Evolutionary conservation across 2,113 vertebrate genomes (phyloP).

Genomic region (Lophius piscatorius): DNA sequence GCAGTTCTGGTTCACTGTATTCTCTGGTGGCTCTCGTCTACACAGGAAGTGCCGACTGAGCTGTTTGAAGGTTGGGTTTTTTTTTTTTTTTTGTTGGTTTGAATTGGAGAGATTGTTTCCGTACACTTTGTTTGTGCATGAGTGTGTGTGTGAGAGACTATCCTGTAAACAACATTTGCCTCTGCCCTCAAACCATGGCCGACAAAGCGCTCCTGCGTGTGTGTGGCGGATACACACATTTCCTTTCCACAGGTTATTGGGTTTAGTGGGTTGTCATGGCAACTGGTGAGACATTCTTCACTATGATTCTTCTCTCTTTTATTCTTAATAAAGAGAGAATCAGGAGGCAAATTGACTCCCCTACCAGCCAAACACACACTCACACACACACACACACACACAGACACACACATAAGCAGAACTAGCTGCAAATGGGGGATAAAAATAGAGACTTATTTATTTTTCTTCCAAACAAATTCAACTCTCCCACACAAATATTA

Average conservation of each 20-base stretch:
- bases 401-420: conserved; percentile 26
- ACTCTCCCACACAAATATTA: conserved; percentile 18
- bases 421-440: conserved; percentile 18
- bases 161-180: conserved; percentile 72
- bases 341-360: conserved; percentile 48
- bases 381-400: conserved; percentile 23
- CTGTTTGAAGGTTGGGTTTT: conserved; percentile 53
- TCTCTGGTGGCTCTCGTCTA: conserved; percentile 62
- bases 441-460: conserved; percentile 13
- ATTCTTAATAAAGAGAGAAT: conserved; percentile 40
- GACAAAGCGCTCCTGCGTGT: conserved; percentile 57
- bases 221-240: conserved; percentile 43
- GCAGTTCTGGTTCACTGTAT: conserved; percentile 68
- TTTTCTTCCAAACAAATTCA: no score
- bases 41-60: conserved; percentile 71
- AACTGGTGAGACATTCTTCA: conserved; percentile 65
- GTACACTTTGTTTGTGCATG: conserved; percentile 47
- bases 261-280: conserved; percentile 77
- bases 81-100: conserved; percentile 65
- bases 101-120: conserved; percentile 69
- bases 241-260: conserved; percentile 66
- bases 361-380: conserved; percentile 30
- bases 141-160: conserved; percentile 15
- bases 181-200: conserved; percentile 63
- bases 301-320: conserved; percentile 45